phyloP scores from a whole-genome alignment of 2,888 invertebrate species.

The Agriopis leucophaearia region DNA sequence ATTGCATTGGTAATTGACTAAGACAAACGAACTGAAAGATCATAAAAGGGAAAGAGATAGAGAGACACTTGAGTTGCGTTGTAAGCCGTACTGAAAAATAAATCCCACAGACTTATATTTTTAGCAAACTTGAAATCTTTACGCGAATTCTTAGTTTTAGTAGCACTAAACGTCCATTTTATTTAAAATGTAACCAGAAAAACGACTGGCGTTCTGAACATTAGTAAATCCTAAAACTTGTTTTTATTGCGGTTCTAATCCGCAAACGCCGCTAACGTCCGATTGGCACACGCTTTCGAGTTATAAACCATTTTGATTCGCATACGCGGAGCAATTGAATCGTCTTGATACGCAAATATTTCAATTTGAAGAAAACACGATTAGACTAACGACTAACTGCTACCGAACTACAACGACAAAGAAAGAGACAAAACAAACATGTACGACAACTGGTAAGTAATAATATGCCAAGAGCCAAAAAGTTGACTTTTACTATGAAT shows the following conservation, averaged over 20 bases:
- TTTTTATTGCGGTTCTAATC: conserved; percentile 59
- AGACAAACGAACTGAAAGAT: not conserved
- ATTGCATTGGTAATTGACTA: too few relatives aligned
- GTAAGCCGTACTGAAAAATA: conserved; percentile 7
- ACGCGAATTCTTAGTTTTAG: conserved; percentile 53
- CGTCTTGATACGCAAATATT: conserved; percentile 2
- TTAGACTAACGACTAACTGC: not conserved
- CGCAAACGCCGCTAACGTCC: conserved; percentile 46
- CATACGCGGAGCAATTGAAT: conserved; percentile 9
- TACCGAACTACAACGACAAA: not conserved
- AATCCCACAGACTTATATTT: conserved; percentile 31
- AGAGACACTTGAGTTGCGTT: conserved; percentile 1
- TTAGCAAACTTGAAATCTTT: conserved; percentile 38
- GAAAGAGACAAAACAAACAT: not conserved
- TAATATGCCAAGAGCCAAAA: not conserved
- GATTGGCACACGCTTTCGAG: conserved; percentile 34
- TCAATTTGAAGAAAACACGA: conserved; percentile 6
- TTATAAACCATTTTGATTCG: conserved; percentile 29
- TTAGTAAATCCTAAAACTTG: conserved; percentile 49
- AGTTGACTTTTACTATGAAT: not conserved
- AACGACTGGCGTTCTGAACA: conserved; percentile 46
- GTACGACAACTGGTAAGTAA: not conserved
- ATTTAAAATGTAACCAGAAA: conserved; percentile 52
- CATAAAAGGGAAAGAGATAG: not conserved
- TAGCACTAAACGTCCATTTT: conserved; percentile 54